Conservation (phyloP, 2,888 invertebrate genomes). For the Acutogordius australiensis region DNA sequence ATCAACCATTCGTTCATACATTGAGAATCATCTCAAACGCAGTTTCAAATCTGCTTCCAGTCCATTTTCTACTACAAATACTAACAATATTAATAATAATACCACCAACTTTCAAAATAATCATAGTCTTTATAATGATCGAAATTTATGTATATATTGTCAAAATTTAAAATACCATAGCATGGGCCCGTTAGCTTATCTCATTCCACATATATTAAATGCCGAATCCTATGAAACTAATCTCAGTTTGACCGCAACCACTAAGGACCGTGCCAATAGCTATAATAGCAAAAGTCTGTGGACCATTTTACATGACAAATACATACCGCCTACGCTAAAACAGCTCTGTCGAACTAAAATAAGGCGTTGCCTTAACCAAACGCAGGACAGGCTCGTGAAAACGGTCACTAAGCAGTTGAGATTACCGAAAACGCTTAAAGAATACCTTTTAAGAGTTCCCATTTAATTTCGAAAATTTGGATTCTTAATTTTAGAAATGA, state of each 20-base stretch:
- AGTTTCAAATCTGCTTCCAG: neutral
- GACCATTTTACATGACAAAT: neutral
- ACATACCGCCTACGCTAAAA: conserved; percentile 20
- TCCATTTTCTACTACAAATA: too few relatives aligned
- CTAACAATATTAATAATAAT: too few relatives aligned
- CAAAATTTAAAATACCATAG: too few relatives aligned
- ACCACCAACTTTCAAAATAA: neutral
- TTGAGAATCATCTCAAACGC: neutral
- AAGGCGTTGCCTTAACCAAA: conserved; percentile 19
- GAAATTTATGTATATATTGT: too few relatives aligned
- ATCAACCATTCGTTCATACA: neutral
- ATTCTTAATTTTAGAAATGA: too few relatives aligned
- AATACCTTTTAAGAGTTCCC: conserved; percentile 16
- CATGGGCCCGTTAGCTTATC: neutral
- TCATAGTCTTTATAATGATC: neutral
- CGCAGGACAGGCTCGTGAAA: conserved; percentile 14
- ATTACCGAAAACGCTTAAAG: conserved; percentile 21
- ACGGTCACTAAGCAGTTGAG: conserved; percentile 17
- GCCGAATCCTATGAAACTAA: too few relatives aligned
- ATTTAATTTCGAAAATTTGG: too few relatives aligned
- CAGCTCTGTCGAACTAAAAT: conserved; percentile 24
- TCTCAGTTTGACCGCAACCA: too few relatives aligned
- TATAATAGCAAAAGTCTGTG: neutral
- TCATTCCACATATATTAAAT: too few relatives aligned
- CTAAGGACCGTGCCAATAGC: too few relatives aligned